Base-by-base conservation (phyloP, 2,888 invertebrate species). In the Mystacides longicornis region DNA sequence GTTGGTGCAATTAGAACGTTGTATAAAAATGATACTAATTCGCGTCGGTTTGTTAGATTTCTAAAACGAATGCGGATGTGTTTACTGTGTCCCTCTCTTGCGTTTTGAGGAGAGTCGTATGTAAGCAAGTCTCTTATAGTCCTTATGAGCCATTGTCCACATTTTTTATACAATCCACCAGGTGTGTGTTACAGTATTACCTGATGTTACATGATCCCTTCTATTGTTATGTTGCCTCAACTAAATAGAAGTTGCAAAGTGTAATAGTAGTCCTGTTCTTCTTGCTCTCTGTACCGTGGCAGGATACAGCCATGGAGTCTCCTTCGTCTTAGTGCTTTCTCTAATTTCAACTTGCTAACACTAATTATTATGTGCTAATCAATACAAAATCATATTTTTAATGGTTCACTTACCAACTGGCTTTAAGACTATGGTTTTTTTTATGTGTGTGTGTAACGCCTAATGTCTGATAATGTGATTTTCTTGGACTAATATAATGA, bases 401-500 rank as follows among this genome's bases (percentile, higher is more conserved):
- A 37, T 14, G 37, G 37, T n/a, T 37, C n/a, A 37, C 16, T 7
- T 37, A 14, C 14, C 14, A 4, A 37, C 37, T n/a, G 37, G 16
- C 37, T 37, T 14, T 37, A 14, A n/a, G 37, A 3, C n/a, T 27
- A 14, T 37, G 16, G 14, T 14, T 37, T 7, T 14, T n/a, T 37
- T 37, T 14, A 37, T 27, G 37, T 37, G 37, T 7, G 37, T 37
- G 37, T 37, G 14, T 37, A 37, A 16, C 16, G 14, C 14, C 16
- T 37, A 14, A 4, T 3, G 16, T 37, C 16, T 3, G 37, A 37
- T 43, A 11, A 43, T 46, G 46, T 46, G 46, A 46, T 46, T 18
- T 19, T 46, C 14, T 5, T 19, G 3, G 7, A 31, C 14, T 9
- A 19, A 14, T 16, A 54, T 22, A n/a, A 76, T 77, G 77, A 67